Conservation (phyloP, 1,140 invertebrate species). For the Hypsibius dujardini region DNA sequence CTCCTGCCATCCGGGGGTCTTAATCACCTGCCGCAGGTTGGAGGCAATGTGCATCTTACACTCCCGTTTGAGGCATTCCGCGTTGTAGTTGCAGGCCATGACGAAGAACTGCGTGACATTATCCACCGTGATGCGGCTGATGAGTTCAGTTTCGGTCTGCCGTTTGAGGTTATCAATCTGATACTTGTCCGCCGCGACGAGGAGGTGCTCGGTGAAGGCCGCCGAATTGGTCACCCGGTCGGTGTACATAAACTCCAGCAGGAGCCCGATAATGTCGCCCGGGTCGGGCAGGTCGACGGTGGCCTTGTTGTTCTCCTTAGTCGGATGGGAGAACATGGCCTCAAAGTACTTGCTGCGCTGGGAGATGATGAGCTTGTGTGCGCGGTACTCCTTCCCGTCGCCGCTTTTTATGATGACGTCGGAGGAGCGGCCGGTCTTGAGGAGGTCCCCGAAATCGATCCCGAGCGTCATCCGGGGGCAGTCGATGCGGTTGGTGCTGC, state of each 20-base stretch:
- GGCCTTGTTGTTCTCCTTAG: constrained; percentile 15
- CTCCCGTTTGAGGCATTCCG: background rate
- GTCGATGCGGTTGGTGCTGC: background rate
- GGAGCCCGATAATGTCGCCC: background rate
- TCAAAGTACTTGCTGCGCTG: constrained; percentile 6
- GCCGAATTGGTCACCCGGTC: background rate
- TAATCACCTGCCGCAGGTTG: constrained; percentile 6
- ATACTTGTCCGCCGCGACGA: constrained; percentile 14
- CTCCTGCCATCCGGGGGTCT: constrained; percentile 8
- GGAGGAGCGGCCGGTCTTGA: background rate
- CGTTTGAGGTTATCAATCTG: constrained; percentile 12
- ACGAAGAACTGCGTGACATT: constrained; percentile 1
- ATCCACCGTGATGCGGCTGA: background rate
- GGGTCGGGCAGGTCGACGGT: constrained; percentile 4
- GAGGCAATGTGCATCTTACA: background rate
- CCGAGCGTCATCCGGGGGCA: background rate
- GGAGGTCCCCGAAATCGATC: background rate
- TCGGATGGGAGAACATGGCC: constrained; percentile 2
- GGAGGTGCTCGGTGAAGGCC: background rate
- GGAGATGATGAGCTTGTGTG: background rate
- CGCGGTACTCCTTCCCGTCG: background rate
- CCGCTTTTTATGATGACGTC: background rate
- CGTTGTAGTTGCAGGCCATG: constrained; percentile 3
- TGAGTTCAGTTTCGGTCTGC: background rate
- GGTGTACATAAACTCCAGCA: constrained; percentile 17